Evolutionary conservation across 2,113 vertebrate species (phyloP), one percentile per base, ranked within the genome.

Genomic region (Dasyprocta punctata): DNA sequence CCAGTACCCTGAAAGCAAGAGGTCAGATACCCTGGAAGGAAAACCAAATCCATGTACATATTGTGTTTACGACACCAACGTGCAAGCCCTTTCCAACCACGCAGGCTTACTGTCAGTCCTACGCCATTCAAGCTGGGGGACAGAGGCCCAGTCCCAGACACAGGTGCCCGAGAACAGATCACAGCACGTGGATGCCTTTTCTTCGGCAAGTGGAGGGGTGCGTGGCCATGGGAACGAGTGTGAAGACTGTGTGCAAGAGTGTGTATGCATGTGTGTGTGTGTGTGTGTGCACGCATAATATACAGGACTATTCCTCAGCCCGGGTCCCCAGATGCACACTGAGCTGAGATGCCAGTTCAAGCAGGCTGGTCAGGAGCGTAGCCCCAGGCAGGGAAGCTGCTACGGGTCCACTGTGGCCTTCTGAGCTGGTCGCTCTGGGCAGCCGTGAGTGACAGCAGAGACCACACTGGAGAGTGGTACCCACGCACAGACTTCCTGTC

Each of bases 1-100:
- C 47, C 14, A 7, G 63, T 78, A 60, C 30, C 61, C 38, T 81
- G n/a, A 86, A 95, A 94, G n/a, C n/a, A n/a, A n/a, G n/a, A n/a
- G n/a, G n/a, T n/a, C n/a, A n/a, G n/a, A n/a, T n/a, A n/a, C n/a
- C 41, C 36, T 19, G 24, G n/a, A 90, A 88, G 65, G 22, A 65
- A 90, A 94, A 36, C 33, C 33, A 67, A 67, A 92, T 1, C 20
- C 17, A 14, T 52, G 67, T 61, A 65, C 24, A 90, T 78, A n/a
- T 47, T 65, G 24, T 86, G 28, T 49, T 84, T 65, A 58, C 4
- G 44, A 73, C 9, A 67, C 13, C 38, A 84, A 65, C 14, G 24
- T 52, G 75, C 61, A 47, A 38, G 77, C 19, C 52, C n/a, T 80
- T 61, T 87, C 26, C 77, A 52, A 52, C 17, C 13, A 28, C 1